Conservation (phyloP, 2,888 invertebrate genomes). For the Zaprionus bogoriensis region DNA sequence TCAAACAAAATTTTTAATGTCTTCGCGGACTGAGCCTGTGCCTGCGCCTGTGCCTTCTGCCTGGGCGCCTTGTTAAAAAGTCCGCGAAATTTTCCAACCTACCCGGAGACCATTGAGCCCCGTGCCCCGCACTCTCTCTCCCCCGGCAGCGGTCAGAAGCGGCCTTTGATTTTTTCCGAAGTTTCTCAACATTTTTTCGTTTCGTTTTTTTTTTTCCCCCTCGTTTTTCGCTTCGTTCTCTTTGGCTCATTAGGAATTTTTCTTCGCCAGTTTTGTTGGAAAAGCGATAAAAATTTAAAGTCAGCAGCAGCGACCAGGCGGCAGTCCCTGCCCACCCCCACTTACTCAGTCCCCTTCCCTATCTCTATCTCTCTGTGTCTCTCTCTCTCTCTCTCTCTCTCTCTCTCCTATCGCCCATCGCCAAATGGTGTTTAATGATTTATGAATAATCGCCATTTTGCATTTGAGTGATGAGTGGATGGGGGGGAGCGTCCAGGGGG, state of each 20-base stretch:
- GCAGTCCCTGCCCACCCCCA: slow-evolving; percentile 14
- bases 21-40: slow-evolving; percentile 55
- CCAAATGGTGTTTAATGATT: slow-evolving; percentile 82
- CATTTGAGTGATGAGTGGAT: slow-evolving; percentile 62
- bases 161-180: slow-evolving; percentile 78
- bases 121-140: neutral
- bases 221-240: slow-evolving; percentile 30
- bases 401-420: slow-evolving; percentile 34
- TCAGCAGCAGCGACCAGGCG: slow-evolving; percentile 57
- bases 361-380: no score
- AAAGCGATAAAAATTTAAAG: slow-evolving; percentile 74
- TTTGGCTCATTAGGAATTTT: slow-evolving; percentile 79
- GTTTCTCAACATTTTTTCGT: slow-evolving; percentile 72
- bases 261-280: slow-evolving; percentile 64
- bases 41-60: slow-evolving; percentile 70
- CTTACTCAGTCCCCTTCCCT: slow-evolving; percentile 4
- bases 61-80: slow-evolving; percentile 73
- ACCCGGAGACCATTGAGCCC: slow-evolving; percentile 1
- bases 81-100: slow-evolving; percentile 66
- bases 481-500: neutral
- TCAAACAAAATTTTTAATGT: slow-evolving; percentile 75
- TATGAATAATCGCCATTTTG: slow-evolving; percentile 83
- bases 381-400: neutral
- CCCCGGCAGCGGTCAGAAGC: slow-evolving; percentile 30
- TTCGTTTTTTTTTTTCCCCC: slow-evolving; percentile 42